These are phyloP conservation scores for Dromius quadrimaculatus DNA, from an alignment of 2,888 invertebrate species.

Conservation along the genomic window DNA sequence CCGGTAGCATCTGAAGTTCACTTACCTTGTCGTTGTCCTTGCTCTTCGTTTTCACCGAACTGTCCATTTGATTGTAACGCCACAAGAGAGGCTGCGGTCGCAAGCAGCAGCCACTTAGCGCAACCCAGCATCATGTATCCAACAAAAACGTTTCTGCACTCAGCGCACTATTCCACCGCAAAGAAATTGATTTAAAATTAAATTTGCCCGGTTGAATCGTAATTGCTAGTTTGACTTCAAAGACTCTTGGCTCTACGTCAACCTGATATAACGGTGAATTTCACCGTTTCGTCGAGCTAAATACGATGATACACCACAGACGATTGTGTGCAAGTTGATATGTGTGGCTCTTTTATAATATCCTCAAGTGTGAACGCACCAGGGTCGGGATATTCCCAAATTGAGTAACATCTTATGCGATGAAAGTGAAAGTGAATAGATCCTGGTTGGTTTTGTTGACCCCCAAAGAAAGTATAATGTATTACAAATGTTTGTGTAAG, in stretches of 20 bases:
- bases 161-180: background rate
- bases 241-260: background rate
- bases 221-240: constrained; percentile 32
- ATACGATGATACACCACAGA: background rate
- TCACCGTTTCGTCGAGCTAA: constrained; percentile 10
- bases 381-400: constrained; percentile 35
- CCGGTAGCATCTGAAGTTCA: no score
- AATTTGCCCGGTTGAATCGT: constrained; percentile 16
- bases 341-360: constrained; percentile 25
- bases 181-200: constrained; percentile 43
- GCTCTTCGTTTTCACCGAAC: constrained; percentile 56
- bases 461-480: constrained; percentile 31
- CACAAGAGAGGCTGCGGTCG: constrained; percentile 68
- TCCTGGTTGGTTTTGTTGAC: constrained; percentile 39
- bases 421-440: constrained; percentile 40
- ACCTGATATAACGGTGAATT: constrained; percentile 15
- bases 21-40: constrained; percentile 64
- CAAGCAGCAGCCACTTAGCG: constrained; percentile 71
- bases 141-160: constrained; percentile 31
- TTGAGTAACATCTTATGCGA: constrained; percentile 29
- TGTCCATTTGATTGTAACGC: constrained; percentile 72
- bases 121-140: constrained; percentile 60
- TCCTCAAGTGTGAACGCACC: background rate
- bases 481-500: constrained; percentile 14
- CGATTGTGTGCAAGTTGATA: constrained; percentile 18